Evolutionary conservation across 2,113 vertebrate species (phyloP), one percentile per base, ranked within the genome.

Genomic region (Chaetura pelagica): DNA sequence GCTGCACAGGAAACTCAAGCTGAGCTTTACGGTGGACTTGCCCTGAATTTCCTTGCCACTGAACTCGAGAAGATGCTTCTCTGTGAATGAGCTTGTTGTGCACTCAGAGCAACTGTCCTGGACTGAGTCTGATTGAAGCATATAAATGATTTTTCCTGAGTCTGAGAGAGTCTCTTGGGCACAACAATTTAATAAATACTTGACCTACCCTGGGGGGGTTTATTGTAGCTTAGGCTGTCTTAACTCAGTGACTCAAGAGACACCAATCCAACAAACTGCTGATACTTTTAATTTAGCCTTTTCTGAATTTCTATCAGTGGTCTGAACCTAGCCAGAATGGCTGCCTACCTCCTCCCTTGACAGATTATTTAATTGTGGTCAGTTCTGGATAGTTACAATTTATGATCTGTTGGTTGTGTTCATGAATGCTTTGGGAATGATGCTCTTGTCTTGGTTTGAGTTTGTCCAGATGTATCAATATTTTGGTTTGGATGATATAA

Each of bases 401-500:
- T 96, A 96, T 75, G 88, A 95, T 81, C 94, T 97, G 94, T 94
- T 69, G 93, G 94, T 96, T 62, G 94, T 81, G 78, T 88, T 97
- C 95, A 92, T 90, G 97, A 62, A 93, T 48, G 92, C 90, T 95
- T 89, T 88, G 90, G 79, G 90, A 95, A 87, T 15, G 94, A 88
- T 52, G 93, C 85, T 95, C 92, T 89, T 78, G 59, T 84, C 87
- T 93, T 71, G 90, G 42, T 1, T 87, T 95, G 96, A 97, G 67
- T 88, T 97, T 97, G 97, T 96, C 96, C 97, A 97, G 96, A 96
- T 97, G 96, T 93, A 95, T 93, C 96, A 97, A 85, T 97, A 96
- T 97, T 97, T 97, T 92, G 95, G 76, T 97, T 96, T 97, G 92
- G 93, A 71, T 78, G 90, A 97, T 97, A 77, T 72, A 95, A 97